A percentile compares a stretch with the other conserved stretches of the same genome.
phyloP scores from a whole-genome alignment of 1,140 invertebrate genomes.

The Gerris buenoi region DNA sequence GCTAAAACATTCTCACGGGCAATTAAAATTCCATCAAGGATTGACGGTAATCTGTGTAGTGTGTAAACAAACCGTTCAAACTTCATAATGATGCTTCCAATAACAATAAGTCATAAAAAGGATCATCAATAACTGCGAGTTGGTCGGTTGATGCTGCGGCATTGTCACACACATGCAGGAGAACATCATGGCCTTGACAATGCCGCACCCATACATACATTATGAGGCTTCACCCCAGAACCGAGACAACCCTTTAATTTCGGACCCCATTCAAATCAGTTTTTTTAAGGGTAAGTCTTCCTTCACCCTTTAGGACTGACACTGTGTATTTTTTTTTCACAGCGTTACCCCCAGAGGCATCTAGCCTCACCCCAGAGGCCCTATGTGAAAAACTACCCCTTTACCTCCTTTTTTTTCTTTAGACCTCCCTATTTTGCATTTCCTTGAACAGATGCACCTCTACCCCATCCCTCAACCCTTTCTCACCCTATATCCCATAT shows the following conservation, averaged over 20 bases:
- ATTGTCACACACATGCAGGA: background rate
- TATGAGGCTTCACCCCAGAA: background rate
- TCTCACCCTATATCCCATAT: background rate
- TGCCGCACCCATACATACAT: constrained; percentile 1
- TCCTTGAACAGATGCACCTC: constrained; percentile 4
- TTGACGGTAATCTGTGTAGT: background rate
- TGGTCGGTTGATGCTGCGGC: background rate
- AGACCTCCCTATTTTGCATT: constrained; percentile 5
- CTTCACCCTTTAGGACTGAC: background rate
- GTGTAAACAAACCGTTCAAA: background rate
- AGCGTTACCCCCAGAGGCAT: background rate
- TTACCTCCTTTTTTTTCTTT: background rate
- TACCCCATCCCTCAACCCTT: background rate
- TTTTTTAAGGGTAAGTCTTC: constrained; percentile 3
- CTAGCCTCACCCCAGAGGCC: background rate
- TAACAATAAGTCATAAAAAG: background rate
- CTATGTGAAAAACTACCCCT: background rate
- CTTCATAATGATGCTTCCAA: background rate
- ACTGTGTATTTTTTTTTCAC: constrained; percentile 4
- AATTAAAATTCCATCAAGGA: background rate
- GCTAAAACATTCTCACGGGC: too few species aligned
- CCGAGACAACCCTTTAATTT: constrained; percentile 5
- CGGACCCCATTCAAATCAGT: constrained; percentile 3
- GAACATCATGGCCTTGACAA: too few species aligned
- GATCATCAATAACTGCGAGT: background rate